Percentiles rank a stretch among this genome's conserved stretches.
Evolutionary conservation across 53 echinoderm and acorn worm genomes (phyloP).

Genomic region (Crossaster papposus): DNA sequence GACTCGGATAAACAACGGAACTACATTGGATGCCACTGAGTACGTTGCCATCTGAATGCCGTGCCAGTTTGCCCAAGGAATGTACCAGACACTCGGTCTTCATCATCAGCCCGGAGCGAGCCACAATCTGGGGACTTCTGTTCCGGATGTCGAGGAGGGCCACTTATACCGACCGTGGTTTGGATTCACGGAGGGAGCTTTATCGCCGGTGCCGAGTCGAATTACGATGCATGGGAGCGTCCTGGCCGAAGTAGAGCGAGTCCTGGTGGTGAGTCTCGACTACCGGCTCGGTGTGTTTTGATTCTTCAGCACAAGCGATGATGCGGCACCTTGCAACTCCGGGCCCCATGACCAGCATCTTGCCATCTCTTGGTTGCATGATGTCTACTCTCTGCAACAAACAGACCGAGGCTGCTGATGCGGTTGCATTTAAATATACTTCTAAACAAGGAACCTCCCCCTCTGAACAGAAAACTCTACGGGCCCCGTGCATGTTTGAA

Average conservation of each 20-base stretch:
- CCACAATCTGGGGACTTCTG: constrained; percentile 57
- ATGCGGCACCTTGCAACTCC: constrained; percentile 42
- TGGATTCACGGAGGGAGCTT: constrained; percentile 68
- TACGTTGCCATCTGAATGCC: constrained; percentile 57
- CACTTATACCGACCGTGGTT: constrained; percentile 62
- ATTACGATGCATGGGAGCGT: constrained; percentile 47
- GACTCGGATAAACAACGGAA: constrained; percentile 32
- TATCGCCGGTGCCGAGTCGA: constrained; percentile 19
- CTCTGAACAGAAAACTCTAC: too few relatives aligned
- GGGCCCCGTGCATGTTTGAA: constrained; percentile 28
- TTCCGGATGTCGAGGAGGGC: constrained; percentile 34
- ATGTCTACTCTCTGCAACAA: constrained; percentile 12
- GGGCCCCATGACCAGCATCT: constrained; percentile 58
- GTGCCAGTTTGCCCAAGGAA: background rate
- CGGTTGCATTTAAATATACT: constrained; percentile 11
- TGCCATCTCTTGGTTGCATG: constrained; percentile 56
- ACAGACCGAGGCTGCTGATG: constrained; percentile 9
- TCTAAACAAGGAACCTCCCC: constrained; percentile 1
- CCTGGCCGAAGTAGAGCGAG: constrained; percentile 52
- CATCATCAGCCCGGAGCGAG: background rate
- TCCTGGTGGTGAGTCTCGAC: constrained; percentile 72
- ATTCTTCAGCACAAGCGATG: constrained; percentile 54
- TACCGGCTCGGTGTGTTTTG: constrained; percentile 70
- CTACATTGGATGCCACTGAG: constrained; percentile 3
- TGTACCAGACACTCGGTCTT: background rate